A percentile compares a stretch with the other conserved stretches of the same genome.
Evolutionary conservation across 53 echinoderm and acorn worm species (phyloP).

Genomic region (Actinopyga echinites): DNA sequence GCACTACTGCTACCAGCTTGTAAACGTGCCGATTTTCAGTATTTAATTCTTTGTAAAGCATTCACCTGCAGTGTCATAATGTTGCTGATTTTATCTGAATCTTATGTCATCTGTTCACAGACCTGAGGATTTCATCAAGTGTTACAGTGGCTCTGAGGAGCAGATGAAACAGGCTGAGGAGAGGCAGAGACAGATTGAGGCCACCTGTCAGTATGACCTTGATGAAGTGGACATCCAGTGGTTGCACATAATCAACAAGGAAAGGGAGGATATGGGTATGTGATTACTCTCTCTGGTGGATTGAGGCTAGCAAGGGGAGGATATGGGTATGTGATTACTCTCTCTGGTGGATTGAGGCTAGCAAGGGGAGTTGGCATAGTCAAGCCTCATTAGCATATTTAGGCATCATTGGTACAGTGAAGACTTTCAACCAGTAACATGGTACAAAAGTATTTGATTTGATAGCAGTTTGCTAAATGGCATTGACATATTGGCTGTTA

Average conservation of each 20-base stretch:
- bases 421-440: too few species aligned
- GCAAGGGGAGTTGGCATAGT: neutral
- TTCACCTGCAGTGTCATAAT: too few species aligned
- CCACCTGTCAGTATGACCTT: conserved; percentile 89
- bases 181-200: conserved; percentile 69
- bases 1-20: too few species aligned
- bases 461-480: neutral
- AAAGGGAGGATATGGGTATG: conserved; percentile 81
- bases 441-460: too few species aligned
- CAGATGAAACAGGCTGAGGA: conserved; percentile 62
- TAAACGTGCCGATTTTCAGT: too few species aligned
- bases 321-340: too few species aligned
- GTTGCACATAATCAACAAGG: conserved; percentile 74
- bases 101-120: conserved; percentile 12
- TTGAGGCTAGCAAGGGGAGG: neutral
- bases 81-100: too few species aligned
- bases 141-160: conserved; percentile 64
- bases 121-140: conserved; percentile 70
- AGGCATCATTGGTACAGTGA: too few species aligned
- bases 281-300: neutral
- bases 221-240: conserved; percentile 92
- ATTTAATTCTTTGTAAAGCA: too few species aligned
- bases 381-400: too few species aligned
- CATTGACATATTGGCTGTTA: too few species aligned
- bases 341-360: too few species aligned